Evolutionary conservation across 2,888 invertebrate genomes (phyloP).

Genomic region (Drosophila maculinotata): DNA sequence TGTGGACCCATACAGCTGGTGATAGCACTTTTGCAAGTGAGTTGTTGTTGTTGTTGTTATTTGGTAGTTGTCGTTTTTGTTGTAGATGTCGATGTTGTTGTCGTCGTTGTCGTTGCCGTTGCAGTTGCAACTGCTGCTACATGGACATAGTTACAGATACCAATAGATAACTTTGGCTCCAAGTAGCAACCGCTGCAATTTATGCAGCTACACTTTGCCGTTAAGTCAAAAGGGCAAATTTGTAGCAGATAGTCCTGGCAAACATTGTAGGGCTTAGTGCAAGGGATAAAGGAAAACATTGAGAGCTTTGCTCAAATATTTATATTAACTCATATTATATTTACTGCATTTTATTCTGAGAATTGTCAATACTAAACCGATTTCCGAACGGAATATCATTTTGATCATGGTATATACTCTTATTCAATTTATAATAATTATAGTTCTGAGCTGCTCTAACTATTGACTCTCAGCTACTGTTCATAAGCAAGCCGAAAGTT

Average conservation of each 20-base stretch:
- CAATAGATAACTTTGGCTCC: slow-evolving; percentile 41
- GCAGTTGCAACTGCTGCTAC: slow-evolving; percentile 19
- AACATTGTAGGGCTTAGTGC: not conserved
- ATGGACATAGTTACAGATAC: slow-evolving; percentile 43
- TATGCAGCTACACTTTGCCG: slow-evolving; percentile 34
- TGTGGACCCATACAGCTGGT: slow-evolving; percentile 94
- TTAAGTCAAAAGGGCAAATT: slow-evolving; percentile 30
- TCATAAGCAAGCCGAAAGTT: not conserved
- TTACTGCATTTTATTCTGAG: not conserved
- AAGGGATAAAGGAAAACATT: slow-evolving; percentile 1
- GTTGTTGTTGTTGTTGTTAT: slow-evolving; percentile 57
- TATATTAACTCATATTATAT: not conserved
- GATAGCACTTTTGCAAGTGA: slow-evolving; percentile 94
- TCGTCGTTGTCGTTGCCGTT: not conserved
- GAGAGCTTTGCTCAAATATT: not conserved
- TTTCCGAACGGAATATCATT: too few species aligned
- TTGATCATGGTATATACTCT: too few species aligned
- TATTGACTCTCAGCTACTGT: not conserved
- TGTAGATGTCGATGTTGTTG: slow-evolving; percentile 5
- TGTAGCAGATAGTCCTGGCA: slow-evolving; percentile 22
- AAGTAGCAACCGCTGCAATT: slow-evolving; percentile 31
- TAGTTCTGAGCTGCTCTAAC: not conserved
- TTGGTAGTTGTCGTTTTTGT: not conserved
- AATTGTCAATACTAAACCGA: too few species aligned
- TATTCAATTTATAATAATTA: not conserved